These are phyloP conservation scores for Sminthopsis crassicaudata DNA, from an alignment of 2,113 vertebrate genomes.

Conservation along the genomic window DNA sequence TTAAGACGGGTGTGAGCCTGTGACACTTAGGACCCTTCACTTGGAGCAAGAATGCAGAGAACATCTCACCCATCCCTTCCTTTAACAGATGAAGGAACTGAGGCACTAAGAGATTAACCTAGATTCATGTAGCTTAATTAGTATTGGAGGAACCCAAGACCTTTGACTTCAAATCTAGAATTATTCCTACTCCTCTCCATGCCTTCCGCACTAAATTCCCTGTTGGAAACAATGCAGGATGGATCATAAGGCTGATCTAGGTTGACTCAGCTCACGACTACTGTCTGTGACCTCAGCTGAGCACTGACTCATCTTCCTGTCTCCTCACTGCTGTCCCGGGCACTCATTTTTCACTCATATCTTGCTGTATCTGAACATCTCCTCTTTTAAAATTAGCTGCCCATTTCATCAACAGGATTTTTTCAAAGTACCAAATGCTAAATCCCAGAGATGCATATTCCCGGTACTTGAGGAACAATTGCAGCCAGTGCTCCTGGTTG, in stretches of 20 bases:
- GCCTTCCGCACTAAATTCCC: background rate
- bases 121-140: background rate
- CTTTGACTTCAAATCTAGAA: background rate
- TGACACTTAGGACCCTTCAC: background rate
- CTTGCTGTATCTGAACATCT: constrained; percentile 27
- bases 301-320: background rate
- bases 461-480: background rate
- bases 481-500: background rate
- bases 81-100: background rate
- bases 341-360: background rate
- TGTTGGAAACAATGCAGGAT: background rate
- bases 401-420: constrained; percentile 32
- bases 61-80: background rate
- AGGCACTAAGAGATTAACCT: background rate
- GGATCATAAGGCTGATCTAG: background rate
- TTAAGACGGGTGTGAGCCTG: background rate
- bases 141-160: background rate
- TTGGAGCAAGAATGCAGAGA: background rate
- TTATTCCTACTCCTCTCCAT: background rate
- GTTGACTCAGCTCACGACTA: background rate
- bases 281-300: background rate
- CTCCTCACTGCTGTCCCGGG: background rate
- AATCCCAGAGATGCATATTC: constrained; percentile 45
- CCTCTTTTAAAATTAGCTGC: constrained; percentile 37
- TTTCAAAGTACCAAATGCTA: constrained; percentile 61